phyloP scores from a whole-genome alignment of 2,888 invertebrate species.

The Acrobasis repandana region DNA sequence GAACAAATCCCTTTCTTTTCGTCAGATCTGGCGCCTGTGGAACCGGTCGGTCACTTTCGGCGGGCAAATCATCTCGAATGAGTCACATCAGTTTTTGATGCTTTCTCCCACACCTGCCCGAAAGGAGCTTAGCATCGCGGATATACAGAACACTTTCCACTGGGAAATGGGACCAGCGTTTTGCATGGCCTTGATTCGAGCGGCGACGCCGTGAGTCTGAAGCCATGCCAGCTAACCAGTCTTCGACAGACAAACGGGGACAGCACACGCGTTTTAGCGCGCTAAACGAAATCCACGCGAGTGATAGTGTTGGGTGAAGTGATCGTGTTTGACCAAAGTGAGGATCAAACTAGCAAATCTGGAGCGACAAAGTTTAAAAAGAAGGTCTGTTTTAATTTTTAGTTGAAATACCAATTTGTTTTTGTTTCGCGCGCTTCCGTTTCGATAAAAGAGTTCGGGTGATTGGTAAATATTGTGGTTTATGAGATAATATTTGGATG shows the following conservation, averaged over 20 bases:
- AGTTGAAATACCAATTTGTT: constrained; percentile 20
- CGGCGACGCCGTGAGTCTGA: constrained; percentile 41
- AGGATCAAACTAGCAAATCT: constrained; percentile 66
- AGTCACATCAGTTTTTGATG: constrained; percentile 76
- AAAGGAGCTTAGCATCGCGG: constrained; percentile 76
- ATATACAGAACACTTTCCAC: constrained; percentile 76
- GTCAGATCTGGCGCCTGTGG: constrained; percentile 55
- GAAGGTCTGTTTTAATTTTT: constrained; percentile 56
- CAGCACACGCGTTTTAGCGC: constrained; percentile 37
- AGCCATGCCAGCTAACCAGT: constrained; percentile 40
- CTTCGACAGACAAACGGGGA: constrained; percentile 42
- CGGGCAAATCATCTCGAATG: constrained; percentile 65
- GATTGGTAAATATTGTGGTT: constrained; percentile 39
- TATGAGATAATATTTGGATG: constrained; percentile 27
- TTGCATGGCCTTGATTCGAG: constrained; percentile 77
- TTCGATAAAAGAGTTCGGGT: constrained; percentile 48
- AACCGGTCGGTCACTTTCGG: constrained; percentile 76
- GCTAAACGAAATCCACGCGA: constrained; percentile 51
- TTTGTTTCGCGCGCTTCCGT: constrained; percentile 34
- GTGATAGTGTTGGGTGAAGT: constrained; percentile 59
- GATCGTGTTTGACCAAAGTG: constrained; percentile 48
- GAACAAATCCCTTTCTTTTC: constrained; percentile 51
- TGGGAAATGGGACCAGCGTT: constrained; percentile 75
- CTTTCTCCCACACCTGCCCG: constrained; percentile 80
- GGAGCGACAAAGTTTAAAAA: constrained; percentile 61